These are phyloP conservation scores for Agriopis marginaria DNA, from an alignment of 2,888 invertebrate species.

Conservation along the genomic window DNA sequence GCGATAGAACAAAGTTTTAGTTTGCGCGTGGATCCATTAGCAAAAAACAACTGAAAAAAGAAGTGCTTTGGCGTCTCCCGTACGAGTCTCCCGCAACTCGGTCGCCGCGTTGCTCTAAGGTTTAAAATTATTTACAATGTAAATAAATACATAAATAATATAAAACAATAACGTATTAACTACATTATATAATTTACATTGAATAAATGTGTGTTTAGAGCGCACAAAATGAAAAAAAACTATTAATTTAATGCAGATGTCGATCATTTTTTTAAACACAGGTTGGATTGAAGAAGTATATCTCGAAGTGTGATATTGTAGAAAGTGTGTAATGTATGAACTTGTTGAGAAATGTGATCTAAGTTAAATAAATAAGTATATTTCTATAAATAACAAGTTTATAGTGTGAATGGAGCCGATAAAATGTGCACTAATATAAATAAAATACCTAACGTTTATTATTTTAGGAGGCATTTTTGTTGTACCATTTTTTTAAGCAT, in stretches of 20 bases:
- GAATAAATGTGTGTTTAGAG: not conserved
- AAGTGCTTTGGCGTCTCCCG: no score
- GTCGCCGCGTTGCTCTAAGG: no score
- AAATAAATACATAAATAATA: not conserved
- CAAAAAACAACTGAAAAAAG: no score
- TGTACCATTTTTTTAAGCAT: not conserved
- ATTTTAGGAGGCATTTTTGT: constrained; percentile 5
- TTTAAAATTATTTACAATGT: constrained; percentile 6
- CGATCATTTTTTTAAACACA: constrained; percentile 27
- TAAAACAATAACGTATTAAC: not conserved
- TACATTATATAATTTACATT: not conserved
- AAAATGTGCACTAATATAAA: constrained; percentile 34
- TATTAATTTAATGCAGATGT: not conserved
- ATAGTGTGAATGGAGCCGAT: constrained; percentile 27
- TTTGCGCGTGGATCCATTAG: no score
- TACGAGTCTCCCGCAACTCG: no score
- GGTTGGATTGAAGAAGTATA: constrained; percentile 48
- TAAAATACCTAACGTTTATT: constrained; percentile 19
- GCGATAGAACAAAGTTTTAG: no score
- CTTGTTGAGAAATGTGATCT: constrained; percentile 76
- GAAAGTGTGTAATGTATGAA: constrained; percentile 64
- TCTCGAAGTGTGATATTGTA: constrained; percentile 71
- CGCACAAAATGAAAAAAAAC: not conserved
- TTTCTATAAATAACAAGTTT: constrained; percentile 42
- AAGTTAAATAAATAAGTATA: constrained; percentile 63